Conservation (phyloP, 2,113 vertebrate species). For the Neofelis nebulosa region DNA sequence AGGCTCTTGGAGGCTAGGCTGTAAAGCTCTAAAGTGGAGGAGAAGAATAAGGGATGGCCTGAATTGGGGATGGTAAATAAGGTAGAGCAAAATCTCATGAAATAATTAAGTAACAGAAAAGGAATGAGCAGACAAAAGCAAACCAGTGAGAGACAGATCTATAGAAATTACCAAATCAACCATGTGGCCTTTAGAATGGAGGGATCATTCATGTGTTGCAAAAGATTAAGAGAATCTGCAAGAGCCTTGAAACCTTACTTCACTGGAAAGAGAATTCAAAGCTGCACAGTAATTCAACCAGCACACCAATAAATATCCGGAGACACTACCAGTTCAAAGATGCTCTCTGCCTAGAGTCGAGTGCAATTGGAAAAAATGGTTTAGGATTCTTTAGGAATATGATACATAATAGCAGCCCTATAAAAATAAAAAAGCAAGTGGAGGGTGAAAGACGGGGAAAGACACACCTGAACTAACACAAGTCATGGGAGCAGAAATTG, state of each 20-base stretch:
- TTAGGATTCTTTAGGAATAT: conserved; percentile 45
- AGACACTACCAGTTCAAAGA: conserved; percentile 71
- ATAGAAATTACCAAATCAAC: conserved; percentile 86
- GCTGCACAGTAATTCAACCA: conserved; percentile 67
- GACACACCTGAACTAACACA: background rate
- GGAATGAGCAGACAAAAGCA: conserved; percentile 80
- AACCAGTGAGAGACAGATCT: conserved; percentile 79
- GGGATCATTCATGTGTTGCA: conserved; percentile 83
- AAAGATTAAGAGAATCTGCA: conserved; percentile 83
- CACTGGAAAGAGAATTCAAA: conserved; percentile 75
- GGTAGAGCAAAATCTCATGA: conserved; percentile 73
- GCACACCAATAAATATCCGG: conserved; percentile 65
- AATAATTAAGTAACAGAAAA: conserved; percentile 82
- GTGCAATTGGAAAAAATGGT: background rate
- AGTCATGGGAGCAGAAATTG: background rate
- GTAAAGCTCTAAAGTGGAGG: conserved; percentile 42
- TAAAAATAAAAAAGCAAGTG: background rate
- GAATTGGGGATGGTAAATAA: conserved; percentile 69
- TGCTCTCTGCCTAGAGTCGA: background rate
- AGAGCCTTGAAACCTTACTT: conserved; percentile 77
- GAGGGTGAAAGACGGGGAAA: background rate
- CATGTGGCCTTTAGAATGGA: conserved; percentile 83
- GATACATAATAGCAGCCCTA: background rate
- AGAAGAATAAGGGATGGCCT: conserved; percentile 52
- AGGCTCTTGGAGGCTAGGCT: background rate